A percentile compares a stretch with the other conserved stretches of the same genome.
These are phyloP conservation scores for Datnioides undecimradiatus DNA, from an alignment of 2,113 vertebrate genomes.

Conservation along the genomic window DNA sequence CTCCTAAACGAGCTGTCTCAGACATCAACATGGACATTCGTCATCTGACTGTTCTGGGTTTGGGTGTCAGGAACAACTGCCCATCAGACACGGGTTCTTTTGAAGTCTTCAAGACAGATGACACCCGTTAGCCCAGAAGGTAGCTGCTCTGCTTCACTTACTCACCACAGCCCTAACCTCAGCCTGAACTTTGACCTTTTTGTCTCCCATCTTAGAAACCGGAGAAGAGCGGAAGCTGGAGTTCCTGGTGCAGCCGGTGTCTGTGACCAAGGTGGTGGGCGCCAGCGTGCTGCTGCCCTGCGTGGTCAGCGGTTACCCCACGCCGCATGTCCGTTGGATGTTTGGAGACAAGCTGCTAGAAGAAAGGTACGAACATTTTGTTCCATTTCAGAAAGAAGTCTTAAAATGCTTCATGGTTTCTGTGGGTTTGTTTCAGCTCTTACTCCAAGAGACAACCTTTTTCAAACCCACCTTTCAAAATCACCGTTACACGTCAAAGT, in stretches of 20 bases:
- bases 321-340: slow-evolving; percentile 86
- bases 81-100: slow-evolving; percentile 21
- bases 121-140: slow-evolving; percentile 4
- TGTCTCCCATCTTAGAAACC: slow-evolving; percentile 79
- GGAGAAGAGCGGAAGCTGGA: slow-evolving; percentile 80
- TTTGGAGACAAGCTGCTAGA: slow-evolving; percentile 84
- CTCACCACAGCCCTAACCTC: slow-evolving; percentile 27
- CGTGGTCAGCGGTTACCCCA: slow-evolving; percentile 84
- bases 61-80: slow-evolving; percentile 38
- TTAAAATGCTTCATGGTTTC: not conserved
- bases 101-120: slow-evolving; percentile 54
- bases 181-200: slow-evolving; percentile 24
- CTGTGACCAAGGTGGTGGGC: slow-evolving; percentile 83
- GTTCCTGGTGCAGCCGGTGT: slow-evolving; percentile 86
- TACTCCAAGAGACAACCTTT: not conserved
- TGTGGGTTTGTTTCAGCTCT: not conserved
- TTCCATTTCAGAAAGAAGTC: not conserved
- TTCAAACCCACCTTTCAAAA: not conserved
- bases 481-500: not conserved
- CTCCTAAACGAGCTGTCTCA: slow-evolving; percentile 25
- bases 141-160: slow-evolving; percentile 11
- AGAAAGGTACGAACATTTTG: slow-evolving; percentile 85
- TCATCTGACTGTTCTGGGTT: slow-evolving; percentile 20
- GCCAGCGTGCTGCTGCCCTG: slow-evolving; percentile 88
- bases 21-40: slow-evolving; percentile 40